Conservation (phyloP, 2,113 vertebrate species). For the Chionodraco myersi region DNA sequence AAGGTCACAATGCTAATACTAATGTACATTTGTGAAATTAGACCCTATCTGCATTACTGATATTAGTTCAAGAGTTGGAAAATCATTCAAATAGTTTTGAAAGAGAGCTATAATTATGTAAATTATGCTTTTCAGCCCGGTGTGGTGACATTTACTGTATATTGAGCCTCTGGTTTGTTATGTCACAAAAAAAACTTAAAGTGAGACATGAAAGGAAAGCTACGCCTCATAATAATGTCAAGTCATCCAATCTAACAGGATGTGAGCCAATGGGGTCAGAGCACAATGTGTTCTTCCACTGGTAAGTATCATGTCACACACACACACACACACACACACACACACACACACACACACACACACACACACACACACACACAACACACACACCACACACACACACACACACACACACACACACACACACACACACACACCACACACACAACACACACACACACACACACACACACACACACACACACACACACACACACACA, state of each 20-base stretch:
- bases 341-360: constrained; percentile 3
- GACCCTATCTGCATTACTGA: neutral
- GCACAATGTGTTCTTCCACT: constrained; percentile 57
- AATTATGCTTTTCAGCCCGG: neutral
- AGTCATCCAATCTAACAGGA: constrained; percentile 38
- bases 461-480: constrained; percentile 19
- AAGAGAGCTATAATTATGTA: neutral
- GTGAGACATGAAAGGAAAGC: constrained; percentile 18
- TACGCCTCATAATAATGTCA: constrained; percentile 37
- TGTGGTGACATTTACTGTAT: neutral
- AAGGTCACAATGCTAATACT: neutral
- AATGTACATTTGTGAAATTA: neutral
- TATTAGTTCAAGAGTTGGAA: neutral
- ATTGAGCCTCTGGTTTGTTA: neutral
- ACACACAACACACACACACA: constrained; percentile 50
- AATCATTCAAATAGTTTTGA: constrained; percentile 11
- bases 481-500: constrained; percentile 19
- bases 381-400: constrained; percentile 14
- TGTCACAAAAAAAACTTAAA: constrained; percentile 16
- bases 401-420: constrained; percentile 11
- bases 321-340: constrained; percentile 26
- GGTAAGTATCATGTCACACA: constrained; percentile 43
- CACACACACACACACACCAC: constrained; percentile 16
- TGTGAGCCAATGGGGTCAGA: constrained; percentile 35
- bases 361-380: constrained; percentile 16